These are phyloP conservation scores for Crocodylus rhombifer DNA, from an alignment of 2,797 vertebrate genomes.

Conservation along the genomic window DNA sequence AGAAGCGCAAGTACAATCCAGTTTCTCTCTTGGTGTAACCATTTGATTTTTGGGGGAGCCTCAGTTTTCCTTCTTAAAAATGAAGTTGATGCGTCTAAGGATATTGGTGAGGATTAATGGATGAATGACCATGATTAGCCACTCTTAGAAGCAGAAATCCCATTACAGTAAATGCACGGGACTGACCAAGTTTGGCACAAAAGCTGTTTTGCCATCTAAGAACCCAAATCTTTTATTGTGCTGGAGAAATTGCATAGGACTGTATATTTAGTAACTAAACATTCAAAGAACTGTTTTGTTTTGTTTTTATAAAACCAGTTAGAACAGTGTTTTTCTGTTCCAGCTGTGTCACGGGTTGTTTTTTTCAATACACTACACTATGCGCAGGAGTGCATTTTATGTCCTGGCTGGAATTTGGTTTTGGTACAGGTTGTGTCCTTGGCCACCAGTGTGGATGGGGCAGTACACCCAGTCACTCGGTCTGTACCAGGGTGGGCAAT, in stretches of 20 bases:
- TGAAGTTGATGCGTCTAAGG: accelerated
- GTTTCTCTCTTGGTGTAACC: accelerated
- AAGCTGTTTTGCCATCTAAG: neutral
- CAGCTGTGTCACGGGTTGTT: neutral
- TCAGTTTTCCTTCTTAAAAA: accelerated
- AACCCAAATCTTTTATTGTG: neutral
- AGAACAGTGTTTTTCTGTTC: accelerated
- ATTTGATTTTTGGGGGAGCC: neutral
- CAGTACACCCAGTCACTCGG: too few relatives aligned
- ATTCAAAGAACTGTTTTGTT: neutral
- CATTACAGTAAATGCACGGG: accelerated
- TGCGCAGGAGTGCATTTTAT: too few relatives aligned
- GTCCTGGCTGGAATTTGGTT: too few relatives aligned
- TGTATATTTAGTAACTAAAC: neutral
- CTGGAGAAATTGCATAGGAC: neutral
- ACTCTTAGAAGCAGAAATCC: accelerated
- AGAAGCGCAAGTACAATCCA: accelerated
- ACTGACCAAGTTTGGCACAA: accelerated
- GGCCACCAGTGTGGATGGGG: too few relatives aligned
- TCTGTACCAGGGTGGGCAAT: too few relatives aligned
- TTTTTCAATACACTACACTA: neutral
- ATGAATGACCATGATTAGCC: neutral
- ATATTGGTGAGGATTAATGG: accelerated
- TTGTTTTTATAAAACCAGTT: accelerated
- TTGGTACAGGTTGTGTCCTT: too few relatives aligned